Base-by-base conservation (phyloP, 2,888 invertebrate genomes). In the Coelopa pilipes region DNA sequence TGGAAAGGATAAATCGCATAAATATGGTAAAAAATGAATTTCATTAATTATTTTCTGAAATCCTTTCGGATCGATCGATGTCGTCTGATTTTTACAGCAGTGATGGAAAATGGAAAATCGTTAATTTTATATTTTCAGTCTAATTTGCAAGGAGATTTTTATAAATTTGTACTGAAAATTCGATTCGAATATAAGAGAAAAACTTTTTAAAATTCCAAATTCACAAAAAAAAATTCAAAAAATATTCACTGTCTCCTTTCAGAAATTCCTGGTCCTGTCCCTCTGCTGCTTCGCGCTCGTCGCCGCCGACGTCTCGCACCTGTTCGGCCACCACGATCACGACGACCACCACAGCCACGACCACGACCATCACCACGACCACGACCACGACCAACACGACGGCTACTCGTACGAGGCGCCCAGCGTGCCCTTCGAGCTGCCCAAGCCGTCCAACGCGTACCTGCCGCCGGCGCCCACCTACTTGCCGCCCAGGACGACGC, bases 371-470 rank as follows among this genome's bases (percentile, higher is more conserved):
- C 62, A 70, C 7, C 62, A 70, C 21, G 49, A 74, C 2, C 68
- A 75, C 34, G 45, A 72, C 24, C 53, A 69, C 13, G 46, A 66
- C n/a, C 65, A 74, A n/a, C 59, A 74, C 50, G 65, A 62, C 0
- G 85, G 85, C 46, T 84, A 85, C 60, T 80, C 80, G 13, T 85
- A 84, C 72, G 81, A 79, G 53, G 76, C 79, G 70, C 85, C 85
- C 0, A 76, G 60, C 11, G 71, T 78, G 47, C 80, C 81, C 0
- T 81, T 85, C 74, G 79, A 81, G 49, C 77, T 83, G 50, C 76
- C 77, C 0, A 63, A 3, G n/a, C 53, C 53, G 53, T 15, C n/a
- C 53, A n/a, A 13, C 53, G 53, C 53, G 2, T 53, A 53, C n/a
- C n/a, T 53, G n/a, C 53, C 53, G 50, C 76, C 63, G 11, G 53